Percentiles rank a stretch among this genome's conserved stretches.
Conservation (phyloP, 2,113 vertebrate species). For the Megaleporinus macrocephalus region DNA sequence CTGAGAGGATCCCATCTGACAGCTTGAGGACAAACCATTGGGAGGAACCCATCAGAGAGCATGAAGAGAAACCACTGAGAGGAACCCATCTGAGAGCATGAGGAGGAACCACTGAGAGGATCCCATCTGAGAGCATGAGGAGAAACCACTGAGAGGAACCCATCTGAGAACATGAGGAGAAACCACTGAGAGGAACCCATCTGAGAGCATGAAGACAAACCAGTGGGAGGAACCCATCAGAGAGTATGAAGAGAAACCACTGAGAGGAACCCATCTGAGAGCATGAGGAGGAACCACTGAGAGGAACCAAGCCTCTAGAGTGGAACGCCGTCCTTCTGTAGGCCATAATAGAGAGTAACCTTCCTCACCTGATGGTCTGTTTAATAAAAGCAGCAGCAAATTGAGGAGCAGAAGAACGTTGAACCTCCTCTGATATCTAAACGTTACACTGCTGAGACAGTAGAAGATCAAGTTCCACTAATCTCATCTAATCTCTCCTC, state of each 20-base stretch:
- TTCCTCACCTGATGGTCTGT: too few species aligned
- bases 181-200: neutral
- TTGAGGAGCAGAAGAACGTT: too few species aligned
- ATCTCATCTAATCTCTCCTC: neutral
- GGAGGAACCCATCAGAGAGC: neutral
- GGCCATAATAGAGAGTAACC: too few species aligned
- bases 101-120: neutral
- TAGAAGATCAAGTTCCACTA: neutral
- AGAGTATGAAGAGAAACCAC: neutral
- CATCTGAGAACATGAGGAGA: neutral
- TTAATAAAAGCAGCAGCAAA: too few species aligned
- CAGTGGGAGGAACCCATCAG: neutral
- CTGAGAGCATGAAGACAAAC: neutral
- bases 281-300: neutral
- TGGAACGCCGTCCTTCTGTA: neutral
- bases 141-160: neutral
- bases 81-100: too few species aligned
- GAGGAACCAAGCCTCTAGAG: neutral
- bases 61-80: too few species aligned
- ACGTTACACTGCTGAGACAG: neutral
- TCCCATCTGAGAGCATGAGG: too few species aligned
- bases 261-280: neutral
- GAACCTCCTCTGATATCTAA: too few species aligned
- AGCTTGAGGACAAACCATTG: neutral
- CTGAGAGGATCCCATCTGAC: neutral